Base-by-base conservation (phyloP, 1,140 invertebrate species). In the Leptopilina boulardi region DNA sequence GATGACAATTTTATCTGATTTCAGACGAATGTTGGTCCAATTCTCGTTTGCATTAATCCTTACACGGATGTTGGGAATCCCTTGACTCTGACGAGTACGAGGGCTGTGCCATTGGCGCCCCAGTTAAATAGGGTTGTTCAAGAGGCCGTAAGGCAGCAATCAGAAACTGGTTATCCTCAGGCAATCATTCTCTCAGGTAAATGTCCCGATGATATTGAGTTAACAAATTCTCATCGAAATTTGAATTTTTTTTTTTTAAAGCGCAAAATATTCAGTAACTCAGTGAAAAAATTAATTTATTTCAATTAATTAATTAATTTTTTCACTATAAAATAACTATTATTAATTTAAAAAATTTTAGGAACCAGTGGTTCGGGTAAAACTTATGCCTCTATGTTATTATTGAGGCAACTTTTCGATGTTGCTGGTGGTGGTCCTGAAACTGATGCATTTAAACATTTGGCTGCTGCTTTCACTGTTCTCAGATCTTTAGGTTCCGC, bases 361-460 rank as follows among this genome's bases (percentile, higher is more conserved):
- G 96, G 97, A 34, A 96, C 96, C 41, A 97, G 96, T 86, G 98
- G 97, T 11, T 97, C 96, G n/a, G 98, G 98, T 1, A 99, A 99
- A 91, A 98, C 97, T 30, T 96, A 97, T 87, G 95, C 96, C 59
- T 98, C 97, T 2, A 98, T 98, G 97, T 91, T 98, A 81, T 91
- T 98, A 82, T 92, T 98, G 59, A 93, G 97, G 77, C 96, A 98
- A 87, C 89, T 99, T 77, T 98, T 98, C 91, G 97, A 98, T 87
- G 95, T 97, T 70, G 97, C 97, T 18, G 97, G 97, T 56, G 97
- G 97, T 74, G 97, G 97, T 11, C 95, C 96, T 0, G 97, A 98
- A 91, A 98, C 97, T 1, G 97, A 98, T 91, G 96, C 97, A n/a
- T 99, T 98, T 88, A 98, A 98, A 91, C 97, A 98, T 90, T 92